A percentile compares a stretch with the other conserved stretches of the same genome.
Conservation (phyloP, 2,797 vertebrate species). For the Lepilemur ruficaudatus region DNA sequence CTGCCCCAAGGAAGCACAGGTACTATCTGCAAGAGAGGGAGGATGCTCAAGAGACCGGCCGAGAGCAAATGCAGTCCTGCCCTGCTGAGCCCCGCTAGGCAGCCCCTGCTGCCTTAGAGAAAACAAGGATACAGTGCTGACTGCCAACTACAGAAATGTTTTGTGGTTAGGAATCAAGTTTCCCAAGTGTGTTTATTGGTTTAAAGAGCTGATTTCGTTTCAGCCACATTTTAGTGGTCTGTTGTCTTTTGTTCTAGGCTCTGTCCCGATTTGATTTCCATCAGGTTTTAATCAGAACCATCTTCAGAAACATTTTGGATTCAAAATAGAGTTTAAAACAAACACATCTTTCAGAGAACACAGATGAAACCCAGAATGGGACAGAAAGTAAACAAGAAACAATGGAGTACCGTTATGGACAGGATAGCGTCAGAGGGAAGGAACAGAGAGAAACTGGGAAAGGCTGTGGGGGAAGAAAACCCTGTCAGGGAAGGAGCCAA, state of each 20-base stretch:
- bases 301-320: conserved; percentile 60
- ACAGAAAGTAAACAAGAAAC: conserved; percentile 54
- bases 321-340: conserved; percentile 31
- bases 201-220: not conserved
- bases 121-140: not conserved
- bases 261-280: conserved; percentile 18
- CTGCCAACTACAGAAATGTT: not conserved
- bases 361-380: conserved; percentile 21
- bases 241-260: conserved; percentile 6
- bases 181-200: not conserved
- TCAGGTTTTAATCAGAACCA: conserved; percentile 48
- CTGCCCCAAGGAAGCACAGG: not conserved
- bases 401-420: not conserved
- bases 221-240: not conserved
- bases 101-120: not conserved
- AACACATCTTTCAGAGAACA: conserved; percentile 41
- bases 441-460: not conserved
- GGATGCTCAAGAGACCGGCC: accelerated
- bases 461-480: not conserved
- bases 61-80: not conserved
- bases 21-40: not conserved
- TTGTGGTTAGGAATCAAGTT: not conserved
- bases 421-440: not conserved
- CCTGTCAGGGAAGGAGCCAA: not conserved
- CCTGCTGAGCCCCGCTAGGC: not conserved